Evolutionary conservation across 2,113 vertebrate species (phyloP).

Genomic region (Ahaetulla prasina): DNA sequence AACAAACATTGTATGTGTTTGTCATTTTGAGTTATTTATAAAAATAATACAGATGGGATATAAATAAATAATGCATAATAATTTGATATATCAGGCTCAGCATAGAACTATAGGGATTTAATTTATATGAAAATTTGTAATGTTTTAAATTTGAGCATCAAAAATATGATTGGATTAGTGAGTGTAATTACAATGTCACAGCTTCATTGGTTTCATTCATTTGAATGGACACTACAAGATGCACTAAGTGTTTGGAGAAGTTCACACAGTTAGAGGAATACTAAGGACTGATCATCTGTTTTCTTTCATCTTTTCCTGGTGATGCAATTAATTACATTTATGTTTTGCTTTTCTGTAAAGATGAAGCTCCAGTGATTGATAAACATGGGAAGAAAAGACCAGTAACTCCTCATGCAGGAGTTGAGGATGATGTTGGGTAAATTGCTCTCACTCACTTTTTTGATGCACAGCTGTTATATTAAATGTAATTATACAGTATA

Average conservation of each 20-base stretch:
- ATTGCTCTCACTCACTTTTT: background rate
- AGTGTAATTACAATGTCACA: background rate
- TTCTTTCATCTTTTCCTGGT: background rate
- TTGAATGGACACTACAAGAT: background rate
- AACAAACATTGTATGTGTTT: no score
- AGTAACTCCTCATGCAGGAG: constrained; percentile 29
- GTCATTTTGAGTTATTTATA: no score
- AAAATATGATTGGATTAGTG: background rate
- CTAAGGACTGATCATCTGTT: background rate
- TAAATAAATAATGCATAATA: background rate
- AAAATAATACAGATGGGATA: no score
- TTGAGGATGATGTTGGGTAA: constrained; percentile 72
- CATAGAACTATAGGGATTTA: background rate
- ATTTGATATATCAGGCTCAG: background rate
- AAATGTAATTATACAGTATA: background rate
- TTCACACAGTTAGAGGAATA: background rate
- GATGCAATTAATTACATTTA: background rate
- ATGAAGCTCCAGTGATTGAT: constrained; percentile 55
- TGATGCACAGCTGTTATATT: background rate
- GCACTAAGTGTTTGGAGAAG: background rate
- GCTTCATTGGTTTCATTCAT: background rate
- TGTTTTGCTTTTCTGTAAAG: constrained; percentile 51
- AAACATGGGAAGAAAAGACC: constrained; percentile 72
- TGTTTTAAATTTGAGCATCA: background rate
- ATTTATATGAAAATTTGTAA: background rate